Percentiles rank a stretch among this genome's conserved stretches.
Conservation (phyloP, 1,140 invertebrate genomes). For the Pollicipes pollicipes region DNA sequence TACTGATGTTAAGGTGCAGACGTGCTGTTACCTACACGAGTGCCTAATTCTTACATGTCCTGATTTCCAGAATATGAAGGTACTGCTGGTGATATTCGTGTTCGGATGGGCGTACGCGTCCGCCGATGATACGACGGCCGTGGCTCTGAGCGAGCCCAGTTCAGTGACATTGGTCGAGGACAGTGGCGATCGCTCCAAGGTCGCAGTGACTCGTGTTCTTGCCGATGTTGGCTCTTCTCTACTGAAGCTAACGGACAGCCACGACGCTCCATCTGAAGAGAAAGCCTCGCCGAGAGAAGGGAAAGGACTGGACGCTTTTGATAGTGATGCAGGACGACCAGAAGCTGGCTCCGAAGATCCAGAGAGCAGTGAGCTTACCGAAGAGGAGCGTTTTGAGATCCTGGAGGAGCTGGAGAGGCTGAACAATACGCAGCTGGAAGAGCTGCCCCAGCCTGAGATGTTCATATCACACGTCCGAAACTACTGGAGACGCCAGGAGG, state of each 20-base stretch:
- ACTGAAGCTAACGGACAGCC: too few relatives aligned
- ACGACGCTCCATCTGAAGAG: too few relatives aligned
- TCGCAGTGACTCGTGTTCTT: neutral
- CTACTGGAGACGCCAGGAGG: neutral
- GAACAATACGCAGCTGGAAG: neutral
- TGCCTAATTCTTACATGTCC: too few relatives aligned
- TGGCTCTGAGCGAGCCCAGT: neutral
- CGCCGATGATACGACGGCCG: neutral
- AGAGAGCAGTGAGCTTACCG: neutral
- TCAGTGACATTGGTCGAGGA: neutral
- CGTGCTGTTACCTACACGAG: too few relatives aligned
- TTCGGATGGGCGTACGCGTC: neutral
- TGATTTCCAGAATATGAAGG: neutral
- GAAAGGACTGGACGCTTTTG: too few relatives aligned
- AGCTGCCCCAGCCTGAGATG: neutral
- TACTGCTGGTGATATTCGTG: neutral
- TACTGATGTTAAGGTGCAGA: too few relatives aligned
- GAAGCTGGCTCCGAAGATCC: neutral
- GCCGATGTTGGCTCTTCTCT: too few relatives aligned
- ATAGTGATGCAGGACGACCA: too few relatives aligned
- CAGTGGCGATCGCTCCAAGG: neutral
- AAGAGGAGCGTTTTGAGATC: neutral
- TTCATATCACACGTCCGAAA: neutral
- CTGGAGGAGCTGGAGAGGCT: slow-evolving; percentile 1
- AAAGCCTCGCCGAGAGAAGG: too few relatives aligned